A percentile compares a stretch with the other conserved stretches of the same genome.
Evolutionary conservation across 2,797 vertebrate species (phyloP).

Genomic region (Phrynocephalus vlangalii): DNA sequence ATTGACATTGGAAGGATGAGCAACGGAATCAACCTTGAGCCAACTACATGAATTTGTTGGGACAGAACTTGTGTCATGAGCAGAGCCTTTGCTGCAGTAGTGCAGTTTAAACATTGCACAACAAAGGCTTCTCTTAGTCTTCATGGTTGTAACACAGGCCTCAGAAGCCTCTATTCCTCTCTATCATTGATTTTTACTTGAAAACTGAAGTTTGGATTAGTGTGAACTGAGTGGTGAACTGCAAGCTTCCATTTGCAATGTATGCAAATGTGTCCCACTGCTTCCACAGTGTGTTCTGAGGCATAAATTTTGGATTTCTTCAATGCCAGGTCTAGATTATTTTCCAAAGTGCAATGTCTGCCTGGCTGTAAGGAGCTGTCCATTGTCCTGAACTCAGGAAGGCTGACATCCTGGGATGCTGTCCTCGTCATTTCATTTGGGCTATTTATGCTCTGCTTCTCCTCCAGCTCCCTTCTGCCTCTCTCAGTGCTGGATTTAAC

Average conservation of each 20-base stretch:
- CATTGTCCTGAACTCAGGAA: not conserved
- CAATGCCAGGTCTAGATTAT: not conserved
- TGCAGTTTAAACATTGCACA: too few relatives aligned
- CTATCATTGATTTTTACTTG: too few relatives aligned
- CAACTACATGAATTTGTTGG: too few relatives aligned
- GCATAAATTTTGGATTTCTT: not conserved
- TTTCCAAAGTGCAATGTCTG: not conserved
- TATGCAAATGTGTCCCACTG: not conserved
- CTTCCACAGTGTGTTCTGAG: not conserved
- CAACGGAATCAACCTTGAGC: too few relatives aligned
- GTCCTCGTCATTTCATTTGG: not conserved
- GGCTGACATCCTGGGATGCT: too few relatives aligned
- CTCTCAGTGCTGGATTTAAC: not conserved
- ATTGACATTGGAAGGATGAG: too few relatives aligned
- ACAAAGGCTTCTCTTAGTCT: not conserved
- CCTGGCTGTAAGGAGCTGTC: not conserved
- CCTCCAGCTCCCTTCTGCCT: rapidly evolving
- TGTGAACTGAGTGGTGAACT: not conserved
- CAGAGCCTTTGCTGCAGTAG: too few relatives aligned
- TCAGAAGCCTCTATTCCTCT: not conserved
- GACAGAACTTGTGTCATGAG: too few relatives aligned
- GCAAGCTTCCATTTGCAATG: not conserved
- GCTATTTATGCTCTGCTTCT: not conserved
- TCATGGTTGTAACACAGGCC: not conserved
- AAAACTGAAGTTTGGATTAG: not conserved